These are phyloP conservation scores for Babylonia areolata DNA, from an alignment of 1,140 invertebrate species.

Conservation along the genomic window DNA sequence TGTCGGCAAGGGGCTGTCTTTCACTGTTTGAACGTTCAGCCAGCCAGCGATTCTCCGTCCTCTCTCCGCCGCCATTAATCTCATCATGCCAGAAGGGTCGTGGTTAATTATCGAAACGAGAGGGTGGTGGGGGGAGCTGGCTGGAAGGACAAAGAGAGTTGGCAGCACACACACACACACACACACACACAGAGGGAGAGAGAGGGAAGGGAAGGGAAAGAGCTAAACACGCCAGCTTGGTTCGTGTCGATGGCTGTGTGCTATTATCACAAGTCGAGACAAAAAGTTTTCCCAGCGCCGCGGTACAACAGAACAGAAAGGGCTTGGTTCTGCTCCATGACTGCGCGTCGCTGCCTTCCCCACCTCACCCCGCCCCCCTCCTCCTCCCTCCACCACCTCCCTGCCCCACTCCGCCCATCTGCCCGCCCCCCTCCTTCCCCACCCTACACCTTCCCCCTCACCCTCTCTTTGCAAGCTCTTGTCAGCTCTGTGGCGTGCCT, in stretches of 20 bases:
- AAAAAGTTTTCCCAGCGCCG: conserved; percentile 38
- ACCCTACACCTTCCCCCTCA: background rate
- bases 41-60: background rate
- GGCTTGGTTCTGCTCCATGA: conserved; percentile 19
- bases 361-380: background rate
- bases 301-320: conserved; percentile 34
- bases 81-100: background rate
- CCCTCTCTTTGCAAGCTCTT: background rate
- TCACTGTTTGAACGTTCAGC: background rate
- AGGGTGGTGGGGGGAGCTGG: background rate
- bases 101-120: background rate
- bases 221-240: conserved; percentile 27
- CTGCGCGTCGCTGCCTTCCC: conserved; percentile 17
- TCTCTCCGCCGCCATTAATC: background rate
- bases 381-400: background rate
- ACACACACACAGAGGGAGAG: too few species aligned
- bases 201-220: background rate
- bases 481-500: conserved; percentile 25
- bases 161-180: background rate
- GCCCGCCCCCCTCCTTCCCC: background rate
- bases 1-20: too few species aligned
- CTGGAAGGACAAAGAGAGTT: too few species aligned
- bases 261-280: conserved; percentile 35
- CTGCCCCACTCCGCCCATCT: background rate
- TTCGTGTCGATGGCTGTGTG: conserved; percentile 11